phyloP scores from a whole-genome alignment of 2,888 invertebrate genomes.

The Andrena flavipes region DNA sequence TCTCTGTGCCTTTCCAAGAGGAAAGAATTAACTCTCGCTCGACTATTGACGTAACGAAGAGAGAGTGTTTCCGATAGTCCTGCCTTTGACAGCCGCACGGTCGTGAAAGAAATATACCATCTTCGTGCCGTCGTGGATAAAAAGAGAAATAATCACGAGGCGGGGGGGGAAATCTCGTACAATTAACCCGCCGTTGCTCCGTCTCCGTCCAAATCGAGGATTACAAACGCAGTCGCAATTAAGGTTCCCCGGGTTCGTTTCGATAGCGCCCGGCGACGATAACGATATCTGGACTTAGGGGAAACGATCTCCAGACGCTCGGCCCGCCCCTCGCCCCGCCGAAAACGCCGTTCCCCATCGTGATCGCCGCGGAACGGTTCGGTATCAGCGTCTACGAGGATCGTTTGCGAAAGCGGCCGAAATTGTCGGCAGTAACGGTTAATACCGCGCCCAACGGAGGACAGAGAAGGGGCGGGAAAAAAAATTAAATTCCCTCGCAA shows the following conservation, averaged over 20 bases:
- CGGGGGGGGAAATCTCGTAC: background rate
- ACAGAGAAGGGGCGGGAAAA: slow-evolving; percentile 4
- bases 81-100: background rate
- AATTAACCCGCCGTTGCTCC: slow-evolving; percentile 20
- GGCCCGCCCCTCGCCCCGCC: background rate
- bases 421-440: slow-evolving; percentile 67
- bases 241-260: slow-evolving; percentile 33
- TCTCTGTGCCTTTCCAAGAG: background rate
- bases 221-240: slow-evolving; percentile 44
- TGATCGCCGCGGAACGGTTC: slow-evolving; percentile 34
- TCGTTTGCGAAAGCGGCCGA: slow-evolving; percentile 53
- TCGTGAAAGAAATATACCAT: background rate
- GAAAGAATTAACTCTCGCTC: slow-evolving; percentile 27
- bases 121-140: background rate
- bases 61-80: slow-evolving; percentile 16
- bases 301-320: slow-evolving; percentile 52
- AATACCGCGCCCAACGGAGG: slow-evolving; percentile 27
- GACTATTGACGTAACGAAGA: slow-evolving; percentile 42
- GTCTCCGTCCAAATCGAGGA: slow-evolving; percentile 29
- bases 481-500: slow-evolving; percentile 69
- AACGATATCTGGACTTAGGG: slow-evolving; percentile 46
- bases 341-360: slow-evolving; percentile 4
- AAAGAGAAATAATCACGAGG: background rate
- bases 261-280: slow-evolving; percentile 36
- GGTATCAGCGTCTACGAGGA: slow-evolving; percentile 43